Evolutionary conservation across 2,888 invertebrate species (phyloP).

Genomic region (Xestia c-nigrum): DNA sequence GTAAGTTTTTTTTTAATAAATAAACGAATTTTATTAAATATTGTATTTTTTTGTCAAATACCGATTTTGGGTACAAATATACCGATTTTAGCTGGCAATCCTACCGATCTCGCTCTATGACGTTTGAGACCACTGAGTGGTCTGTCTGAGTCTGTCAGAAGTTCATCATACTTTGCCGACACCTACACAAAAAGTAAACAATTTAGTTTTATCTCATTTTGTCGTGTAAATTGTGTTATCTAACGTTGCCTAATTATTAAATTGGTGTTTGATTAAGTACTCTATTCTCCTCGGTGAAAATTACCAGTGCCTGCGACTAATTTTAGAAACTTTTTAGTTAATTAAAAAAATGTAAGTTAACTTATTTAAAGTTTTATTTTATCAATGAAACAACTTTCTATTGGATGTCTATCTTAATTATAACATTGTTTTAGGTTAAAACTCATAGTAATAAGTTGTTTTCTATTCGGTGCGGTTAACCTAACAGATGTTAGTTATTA

Average conservation of each 20-base stretch:
- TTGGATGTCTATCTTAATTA: background rate
- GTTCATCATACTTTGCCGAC: slow-evolving; percentile 57
- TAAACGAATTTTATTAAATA: too few species aligned
- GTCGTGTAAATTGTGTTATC: slow-evolving; percentile 64
- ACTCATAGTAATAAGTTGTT: slow-evolving; percentile 68
- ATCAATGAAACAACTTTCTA: slow-evolving; percentile 6
- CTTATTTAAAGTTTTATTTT: slow-evolving; percentile 21
- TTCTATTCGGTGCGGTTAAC: slow-evolving; percentile 75
- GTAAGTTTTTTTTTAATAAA: too few species aligned
- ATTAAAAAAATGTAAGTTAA: slow-evolving; percentile 62
- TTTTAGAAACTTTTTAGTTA: background rate
- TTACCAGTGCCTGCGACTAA: slow-evolving; percentile 1
- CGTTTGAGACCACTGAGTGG: too few species aligned
- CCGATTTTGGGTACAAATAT: too few species aligned
- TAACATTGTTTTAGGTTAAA: slow-evolving; percentile 75
- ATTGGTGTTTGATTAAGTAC: slow-evolving; percentile 30
- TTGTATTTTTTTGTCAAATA: too few species aligned
- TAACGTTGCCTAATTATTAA: slow-evolving; percentile 59
- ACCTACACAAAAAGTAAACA: slow-evolving; percentile 81
- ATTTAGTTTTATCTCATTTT: slow-evolving; percentile 66
- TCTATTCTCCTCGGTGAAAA: slow-evolving; percentile 6
- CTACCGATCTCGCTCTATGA: too few species aligned
- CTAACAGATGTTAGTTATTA: slow-evolving; percentile 88
- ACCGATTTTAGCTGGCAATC: too few species aligned
- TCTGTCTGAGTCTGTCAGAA: too few species aligned